Evolutionary conservation across 2,797 vertebrate genomes (phyloP), one percentile per base, ranked within the genome.

Genomic region (Malurus leucopterus): DNA sequence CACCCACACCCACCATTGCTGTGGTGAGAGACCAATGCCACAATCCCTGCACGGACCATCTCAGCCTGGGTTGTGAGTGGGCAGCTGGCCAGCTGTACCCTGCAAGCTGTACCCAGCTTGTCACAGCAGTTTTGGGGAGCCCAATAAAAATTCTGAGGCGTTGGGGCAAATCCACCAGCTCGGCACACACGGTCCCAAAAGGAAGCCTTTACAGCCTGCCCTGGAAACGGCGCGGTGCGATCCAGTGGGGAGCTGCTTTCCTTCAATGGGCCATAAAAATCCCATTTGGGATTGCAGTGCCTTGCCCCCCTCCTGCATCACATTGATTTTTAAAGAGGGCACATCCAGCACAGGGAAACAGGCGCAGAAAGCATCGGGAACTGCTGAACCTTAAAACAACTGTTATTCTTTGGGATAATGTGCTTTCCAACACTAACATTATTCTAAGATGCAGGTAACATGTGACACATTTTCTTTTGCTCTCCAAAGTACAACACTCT

Each of bases 381-480:
- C 77, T 95, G 81, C 84, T 93, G 95, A 96, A 91, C 94, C 89
- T 94, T 94, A 67, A 87, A 91, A 86, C 78, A 90, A 92, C 86
- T 91, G 58, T 83, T 96, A 83, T 95, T 88, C 93, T 84, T 88
- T 2, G 11, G 94, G 88, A 79, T 38, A 51, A 1, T 16, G 30
- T 10, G 53, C 87, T 79, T 92, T 96, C 96, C 93, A 96, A 94
- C 44, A 95, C 91, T 89, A 94, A 95, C 91, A 92, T 93, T 95
- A 63, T 71, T 93, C 88, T 82, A 94, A 95, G 90, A 96, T 90
- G 93, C 92, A 97, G 95, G 96, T 97, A 96, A 94, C 88, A 50
- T 91, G 86, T 95, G 95, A 95, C 89, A 88, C 62, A 36, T 91
- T 95, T 94, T 92, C 90, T 90, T 90, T 92, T 70, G 59, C 86